A percentile compares a stretch with the other conserved stretches of the same genome.
Conservation (phyloP, 2,888 invertebrate species). For the Eupithecia exiguata region DNA sequence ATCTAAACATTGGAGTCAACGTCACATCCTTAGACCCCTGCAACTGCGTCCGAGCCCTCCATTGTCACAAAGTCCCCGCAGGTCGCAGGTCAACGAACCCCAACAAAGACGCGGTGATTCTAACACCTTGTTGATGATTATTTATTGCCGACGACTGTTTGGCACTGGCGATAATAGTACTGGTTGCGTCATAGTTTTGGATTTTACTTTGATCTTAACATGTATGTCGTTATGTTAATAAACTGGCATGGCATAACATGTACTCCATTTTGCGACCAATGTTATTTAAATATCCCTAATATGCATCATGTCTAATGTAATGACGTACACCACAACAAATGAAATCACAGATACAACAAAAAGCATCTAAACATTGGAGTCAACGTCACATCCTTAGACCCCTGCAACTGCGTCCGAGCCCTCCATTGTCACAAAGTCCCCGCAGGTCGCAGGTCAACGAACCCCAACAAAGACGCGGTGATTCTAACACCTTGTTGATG, state of each 20-base stretch:
- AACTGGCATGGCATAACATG: neutral
- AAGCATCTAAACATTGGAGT: neutral
- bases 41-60: constrained; percentile 37
- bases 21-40: constrained; percentile 37
- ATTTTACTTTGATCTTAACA: neutral
- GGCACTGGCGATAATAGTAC: constrained; percentile 8
- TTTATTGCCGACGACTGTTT: constrained; percentile 53
- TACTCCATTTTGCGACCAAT: neutral
- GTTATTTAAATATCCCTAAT: neutral
- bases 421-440: constrained; percentile 63
- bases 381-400: constrained; percentile 34
- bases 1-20: neutral
- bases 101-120: constrained; percentile 55
- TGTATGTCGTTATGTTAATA: neutral
- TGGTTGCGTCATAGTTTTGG: neutral
- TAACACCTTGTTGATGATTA: constrained; percentile 63
- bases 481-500: constrained; percentile 63
- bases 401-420: constrained; percentile 36
- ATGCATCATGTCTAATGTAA: neutral
- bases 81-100: constrained; percentile 67
- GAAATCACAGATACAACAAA: neutral
- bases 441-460: constrained; percentile 67
- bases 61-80: constrained; percentile 67
- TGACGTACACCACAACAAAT: neutral
- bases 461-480: constrained; percentile 55